A percentile compares a stretch with the other conserved stretches of the same genome.
Evolutionary conservation across 2,113 vertebrate species (phyloP).

Genomic region (Coturnix japonica): DNA sequence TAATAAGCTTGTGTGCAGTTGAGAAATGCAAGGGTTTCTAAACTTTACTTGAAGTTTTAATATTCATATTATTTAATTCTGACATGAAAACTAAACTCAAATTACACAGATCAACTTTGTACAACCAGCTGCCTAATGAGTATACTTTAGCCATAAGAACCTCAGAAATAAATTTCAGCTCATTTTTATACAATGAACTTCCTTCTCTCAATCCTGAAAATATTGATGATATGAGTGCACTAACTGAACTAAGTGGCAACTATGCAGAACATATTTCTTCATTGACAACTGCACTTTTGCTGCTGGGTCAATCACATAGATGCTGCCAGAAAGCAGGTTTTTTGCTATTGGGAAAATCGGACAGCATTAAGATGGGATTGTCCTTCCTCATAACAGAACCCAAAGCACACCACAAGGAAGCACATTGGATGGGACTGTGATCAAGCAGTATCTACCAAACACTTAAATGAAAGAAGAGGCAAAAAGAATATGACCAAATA

Average conservation of each 20-base stretch:
- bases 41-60: background rate
- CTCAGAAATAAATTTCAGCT: background rate
- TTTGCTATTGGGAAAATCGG: background rate
- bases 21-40: background rate
- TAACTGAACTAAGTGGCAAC: background rate
- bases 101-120: background rate
- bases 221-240: background rate
- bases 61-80: background rate
- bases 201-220: background rate
- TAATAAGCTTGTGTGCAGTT: background rate
- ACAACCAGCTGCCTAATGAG: background rate
- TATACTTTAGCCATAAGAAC: background rate
- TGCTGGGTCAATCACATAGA: background rate
- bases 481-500: background rate
- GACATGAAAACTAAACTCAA: background rate
- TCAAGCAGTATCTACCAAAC: fast-evolving
- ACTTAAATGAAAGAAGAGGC: background rate
- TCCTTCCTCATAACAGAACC: background rate
- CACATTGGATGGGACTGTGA: background rate
- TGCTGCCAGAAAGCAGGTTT: background rate
- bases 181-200: background rate
- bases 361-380: background rate
- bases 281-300: background rate
- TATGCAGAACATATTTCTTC: background rate
- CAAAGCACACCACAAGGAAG: background rate